phyloP scores from a whole-genome alignment of 2,113 vertebrate genomes.

The Sinocyclocheilus maitianheensis region DNA sequence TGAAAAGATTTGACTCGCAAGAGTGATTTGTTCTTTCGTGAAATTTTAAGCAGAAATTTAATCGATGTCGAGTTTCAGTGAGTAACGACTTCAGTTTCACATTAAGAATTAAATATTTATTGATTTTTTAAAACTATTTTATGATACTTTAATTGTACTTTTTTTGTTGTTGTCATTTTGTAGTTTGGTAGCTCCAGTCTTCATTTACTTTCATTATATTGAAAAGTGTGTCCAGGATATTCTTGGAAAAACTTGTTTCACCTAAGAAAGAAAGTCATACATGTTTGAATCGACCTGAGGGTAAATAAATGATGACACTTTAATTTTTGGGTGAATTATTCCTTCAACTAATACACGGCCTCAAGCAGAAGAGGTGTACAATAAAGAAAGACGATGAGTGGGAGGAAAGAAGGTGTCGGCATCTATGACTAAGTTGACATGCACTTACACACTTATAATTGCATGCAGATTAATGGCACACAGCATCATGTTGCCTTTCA shows the following conservation, averaged over 20 bases:
- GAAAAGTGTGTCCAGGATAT: background rate
- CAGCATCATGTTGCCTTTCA: background rate
- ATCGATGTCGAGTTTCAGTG: background rate
- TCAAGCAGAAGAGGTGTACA: conserved; percentile 33
- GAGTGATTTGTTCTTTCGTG: background rate
- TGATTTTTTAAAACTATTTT: background rate
- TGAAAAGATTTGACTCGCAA: background rate
- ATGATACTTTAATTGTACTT: background rate
- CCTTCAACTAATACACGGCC: background rate
- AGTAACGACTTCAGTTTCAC: background rate
- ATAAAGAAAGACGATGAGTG: conserved; percentile 20
- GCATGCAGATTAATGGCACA: conserved; percentile 33
- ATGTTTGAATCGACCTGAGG: background rate
- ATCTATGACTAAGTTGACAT: conserved; percentile 9
- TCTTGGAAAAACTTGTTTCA: background rate
- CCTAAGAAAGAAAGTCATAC: background rate
- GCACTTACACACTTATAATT: conserved; percentile 32
- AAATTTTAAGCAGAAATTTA: background rate
- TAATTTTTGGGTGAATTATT: background rate
- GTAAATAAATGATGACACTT: background rate
- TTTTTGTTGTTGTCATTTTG: background rate
- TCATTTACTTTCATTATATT: background rate
- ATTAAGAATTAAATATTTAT: background rate
- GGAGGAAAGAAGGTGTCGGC: background rate
- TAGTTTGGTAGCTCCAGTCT: background rate